A percentile compares a stretch with the other conserved stretches of the same genome.
These are phyloP conservation scores for Sminthurides bifidus DNA, from an alignment of 1,140 invertebrate genomes.

Conservation along the genomic window DNA sequence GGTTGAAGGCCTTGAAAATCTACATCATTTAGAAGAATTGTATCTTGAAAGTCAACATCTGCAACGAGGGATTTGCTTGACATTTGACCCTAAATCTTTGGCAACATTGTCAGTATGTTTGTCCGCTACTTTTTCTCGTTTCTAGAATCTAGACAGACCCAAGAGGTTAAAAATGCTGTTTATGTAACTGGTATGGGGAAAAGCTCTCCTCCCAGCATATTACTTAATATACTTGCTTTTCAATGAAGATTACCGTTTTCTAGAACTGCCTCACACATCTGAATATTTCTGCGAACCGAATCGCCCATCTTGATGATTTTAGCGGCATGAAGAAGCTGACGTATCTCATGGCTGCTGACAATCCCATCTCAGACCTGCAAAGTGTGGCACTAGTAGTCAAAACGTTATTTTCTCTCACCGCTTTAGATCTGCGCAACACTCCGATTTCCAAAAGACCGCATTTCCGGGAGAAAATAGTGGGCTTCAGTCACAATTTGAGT, in stretches of 20 bases:
- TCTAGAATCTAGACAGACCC: not conserved
- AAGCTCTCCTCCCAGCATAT: no score
- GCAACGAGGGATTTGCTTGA: slow-evolving; percentile 43
- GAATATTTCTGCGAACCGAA: slow-evolving; percentile 22
- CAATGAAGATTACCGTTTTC: not conserved
- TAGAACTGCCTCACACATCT: slow-evolving; percentile 10
- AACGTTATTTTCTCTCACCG: slow-evolving; percentile 11
- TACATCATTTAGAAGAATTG: slow-evolving; percentile 48
- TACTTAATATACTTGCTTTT: not conserved
- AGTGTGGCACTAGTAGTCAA: slow-evolving; percentile 8
- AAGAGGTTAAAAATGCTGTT: no score
- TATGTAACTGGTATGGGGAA: no score
- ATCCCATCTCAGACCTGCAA: slow-evolving; percentile 15
- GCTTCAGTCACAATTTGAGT: slow-evolving; percentile 15
- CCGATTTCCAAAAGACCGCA: slow-evolving; percentile 18
- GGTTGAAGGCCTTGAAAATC: slow-evolving; percentile 51
- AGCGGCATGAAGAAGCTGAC: slow-evolving; percentile 12
- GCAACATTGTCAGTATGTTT: slow-evolving; percentile 46
- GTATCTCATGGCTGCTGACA: slow-evolving; percentile 10
- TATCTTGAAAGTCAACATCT: slow-evolving; percentile 54
- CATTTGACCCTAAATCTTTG: slow-evolving; percentile 52
- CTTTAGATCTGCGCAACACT: slow-evolving; percentile 22
- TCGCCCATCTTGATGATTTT: slow-evolving; percentile 21
- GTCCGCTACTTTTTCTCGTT: not conserved
- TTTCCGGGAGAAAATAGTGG: slow-evolving; percentile 25